Conservation (phyloP, 2,888 invertebrate species). For the Petrolisthes manimaculis region DNA sequence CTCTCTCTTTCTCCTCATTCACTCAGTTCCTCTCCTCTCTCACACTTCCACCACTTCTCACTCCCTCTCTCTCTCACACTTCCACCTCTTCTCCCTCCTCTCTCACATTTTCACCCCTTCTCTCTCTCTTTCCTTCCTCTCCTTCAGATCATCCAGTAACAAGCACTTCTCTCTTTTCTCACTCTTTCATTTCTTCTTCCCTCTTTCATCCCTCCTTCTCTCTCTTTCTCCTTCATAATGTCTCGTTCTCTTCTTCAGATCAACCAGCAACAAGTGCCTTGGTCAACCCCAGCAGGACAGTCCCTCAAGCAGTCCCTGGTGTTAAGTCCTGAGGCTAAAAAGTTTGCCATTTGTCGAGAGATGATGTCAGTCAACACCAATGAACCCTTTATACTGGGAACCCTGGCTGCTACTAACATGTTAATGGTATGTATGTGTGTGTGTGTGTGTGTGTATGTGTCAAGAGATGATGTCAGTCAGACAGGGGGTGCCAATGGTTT, state of each 20-base stretch:
- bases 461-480: no score
- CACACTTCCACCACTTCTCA: not conserved
- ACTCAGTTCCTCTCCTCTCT: not conserved
- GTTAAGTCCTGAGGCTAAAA: slow-evolving; percentile 47
- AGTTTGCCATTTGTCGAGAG: slow-evolving; percentile 49
- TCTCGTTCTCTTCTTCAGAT: slow-evolving; percentile 34
- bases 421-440: not conserved
- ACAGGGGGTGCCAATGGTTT: no score
- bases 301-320: slow-evolving; percentile 28
- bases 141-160: no score
- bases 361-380: not conserved
- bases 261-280: slow-evolving; percentile 35
- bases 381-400: slow-evolving; percentile 16
- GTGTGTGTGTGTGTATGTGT: not conserved
- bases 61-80: not conserved
- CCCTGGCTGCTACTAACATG: not conserved
- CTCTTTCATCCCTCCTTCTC: not conserved
- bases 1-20: not conserved
- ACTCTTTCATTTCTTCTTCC: not conserved
- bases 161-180: not conserved
- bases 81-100: no score
- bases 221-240: not conserved
- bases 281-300: slow-evolving; percentile 31
- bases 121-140: not conserved
- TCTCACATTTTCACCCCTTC: not conserved